These are phyloP conservation scores for Gobionotothen gibberifrons DNA, from an alignment of 2,797 vertebrate species.

Conservation along the genomic window DNA sequence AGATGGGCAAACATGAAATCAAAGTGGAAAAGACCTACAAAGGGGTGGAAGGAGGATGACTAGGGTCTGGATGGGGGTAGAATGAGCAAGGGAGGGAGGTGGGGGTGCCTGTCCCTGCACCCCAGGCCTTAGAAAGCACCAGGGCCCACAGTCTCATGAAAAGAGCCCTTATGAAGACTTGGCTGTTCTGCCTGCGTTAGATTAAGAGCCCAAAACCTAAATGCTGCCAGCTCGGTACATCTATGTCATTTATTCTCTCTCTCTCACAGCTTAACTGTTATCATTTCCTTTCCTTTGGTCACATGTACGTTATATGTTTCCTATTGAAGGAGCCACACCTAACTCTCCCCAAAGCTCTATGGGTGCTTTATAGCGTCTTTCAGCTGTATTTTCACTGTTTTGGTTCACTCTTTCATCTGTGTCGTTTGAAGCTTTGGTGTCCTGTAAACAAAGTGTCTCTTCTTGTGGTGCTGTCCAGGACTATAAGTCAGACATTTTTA, in stretches of 20 bases:
- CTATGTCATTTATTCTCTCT: constrained; percentile 67
- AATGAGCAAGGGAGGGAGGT: constrained; percentile 32
- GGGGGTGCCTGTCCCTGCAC: constrained; percentile 66
- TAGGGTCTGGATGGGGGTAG: constrained; percentile 65
- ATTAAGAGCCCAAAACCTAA: constrained; percentile 77
- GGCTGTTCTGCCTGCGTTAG: constrained; percentile 78
- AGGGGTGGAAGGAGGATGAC: constrained; percentile 79
- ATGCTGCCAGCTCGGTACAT: constrained; percentile 67
- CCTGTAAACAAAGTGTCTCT: not conserved
- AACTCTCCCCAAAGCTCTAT: not conserved
- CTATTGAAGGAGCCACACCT: not conserved
- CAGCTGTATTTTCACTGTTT: not conserved
- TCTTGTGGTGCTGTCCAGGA: not conserved
- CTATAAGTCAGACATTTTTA: not conserved
- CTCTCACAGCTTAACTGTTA: constrained; percentile 38
- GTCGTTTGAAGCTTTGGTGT: not conserved
- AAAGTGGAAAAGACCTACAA: constrained; percentile 85
- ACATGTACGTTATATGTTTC: not conserved
- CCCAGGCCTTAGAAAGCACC: constrained; percentile 71
- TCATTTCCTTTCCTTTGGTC: constrained; percentile 1
- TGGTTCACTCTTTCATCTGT: not conserved
- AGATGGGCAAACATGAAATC: constrained; percentile 85
- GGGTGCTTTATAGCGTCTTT: not conserved
- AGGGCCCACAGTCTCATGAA: constrained; percentile 79
- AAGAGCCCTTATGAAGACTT: constrained; percentile 83